Evolutionary conservation across 2,888 invertebrate genomes (phyloP).

Genomic region (Serrognathus titanus): DNA sequence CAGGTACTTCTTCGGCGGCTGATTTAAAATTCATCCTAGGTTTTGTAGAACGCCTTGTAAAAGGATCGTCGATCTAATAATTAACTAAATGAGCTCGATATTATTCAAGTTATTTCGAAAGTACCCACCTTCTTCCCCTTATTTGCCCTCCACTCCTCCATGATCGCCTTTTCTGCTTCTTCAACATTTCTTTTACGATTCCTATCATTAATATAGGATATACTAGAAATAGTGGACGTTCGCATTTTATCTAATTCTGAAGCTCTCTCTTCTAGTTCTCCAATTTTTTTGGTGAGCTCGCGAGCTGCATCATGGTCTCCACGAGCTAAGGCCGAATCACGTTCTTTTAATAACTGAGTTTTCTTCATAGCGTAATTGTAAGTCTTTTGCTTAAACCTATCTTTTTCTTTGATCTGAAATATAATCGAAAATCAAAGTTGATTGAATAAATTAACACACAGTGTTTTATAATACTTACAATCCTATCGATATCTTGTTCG

Average conservation of each 20-base stretch:
- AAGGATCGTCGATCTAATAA: slow-evolving; percentile 75
- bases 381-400: slow-evolving; percentile 86
- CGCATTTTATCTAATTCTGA: slow-evolving; percentile 85
- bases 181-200: slow-evolving; percentile 90
- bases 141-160: slow-evolving; percentile 63
- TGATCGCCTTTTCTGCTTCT: slow-evolving; percentile 91
- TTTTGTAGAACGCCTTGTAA: slow-evolving; percentile 84
- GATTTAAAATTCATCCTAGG: slow-evolving; percentile 82
- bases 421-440: slow-evolving; percentile 13
- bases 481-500: slow-evolving; percentile 92
- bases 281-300: slow-evolving; percentile 74
- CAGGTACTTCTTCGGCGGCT: slow-evolving; percentile 44
- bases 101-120: not conserved
- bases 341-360: slow-evolving; percentile 86
- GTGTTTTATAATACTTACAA: slow-evolving; percentile 45
- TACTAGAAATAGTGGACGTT: slow-evolving; percentile 88
- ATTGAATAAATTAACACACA: slow-evolving; percentile 23
- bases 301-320: slow-evolving; percentile 76
- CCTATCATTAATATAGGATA: slow-evolving; percentile 94
- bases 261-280: slow-evolving; percentile 87
- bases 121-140: slow-evolving; percentile 45
- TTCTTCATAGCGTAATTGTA: slow-evolving; percentile 98
- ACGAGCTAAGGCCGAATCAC: slow-evolving; percentile 65
- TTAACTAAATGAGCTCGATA: not conserved
- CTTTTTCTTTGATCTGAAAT: slow-evolving; percentile 72